Conservation (phyloP, 2,888 invertebrate species). For the Nephrocerus scutellatus region DNA sequence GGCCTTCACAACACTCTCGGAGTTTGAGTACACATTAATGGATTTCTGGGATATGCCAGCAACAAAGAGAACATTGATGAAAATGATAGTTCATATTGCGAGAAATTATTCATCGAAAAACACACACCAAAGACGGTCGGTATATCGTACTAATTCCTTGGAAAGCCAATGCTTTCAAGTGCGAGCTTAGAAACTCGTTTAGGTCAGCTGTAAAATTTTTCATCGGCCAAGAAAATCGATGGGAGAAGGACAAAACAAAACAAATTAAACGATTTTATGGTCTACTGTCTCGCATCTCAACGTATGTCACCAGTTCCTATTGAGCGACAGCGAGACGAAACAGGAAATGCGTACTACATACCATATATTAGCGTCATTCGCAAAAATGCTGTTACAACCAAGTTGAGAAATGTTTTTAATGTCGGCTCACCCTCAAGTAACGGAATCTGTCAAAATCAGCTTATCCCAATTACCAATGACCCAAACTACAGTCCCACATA, state of each 20-base stretch:
- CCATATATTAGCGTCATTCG: too few species aligned
- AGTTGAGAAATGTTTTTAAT: neutral
- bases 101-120: neutral
- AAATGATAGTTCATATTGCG: too few species aligned
- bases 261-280: neutral
- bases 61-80: too few species aligned
- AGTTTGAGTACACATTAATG: neutral
- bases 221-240: neutral
- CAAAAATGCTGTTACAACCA: neutral
- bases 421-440: neutral
- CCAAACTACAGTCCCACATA: neutral
- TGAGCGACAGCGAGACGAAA: too few species aligned
- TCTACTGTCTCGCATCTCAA: neutral
- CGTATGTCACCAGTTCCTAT: neutral
- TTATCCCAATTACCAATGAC: neutral
- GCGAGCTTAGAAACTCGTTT: neutral
- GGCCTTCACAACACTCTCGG: neutral
- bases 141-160: too few species aligned
- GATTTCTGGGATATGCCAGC: constrained; percentile 1
- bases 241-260: neutral
- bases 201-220: neutral
- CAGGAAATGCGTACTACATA: too few species aligned
- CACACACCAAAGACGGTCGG: constrained; percentile 3
- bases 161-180: too few species aligned
- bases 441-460: neutral